These are phyloP conservation scores for Paramormyrops hopkinsi DNA, from an alignment of 2,797 vertebrate species.

Conservation along the genomic window DNA sequence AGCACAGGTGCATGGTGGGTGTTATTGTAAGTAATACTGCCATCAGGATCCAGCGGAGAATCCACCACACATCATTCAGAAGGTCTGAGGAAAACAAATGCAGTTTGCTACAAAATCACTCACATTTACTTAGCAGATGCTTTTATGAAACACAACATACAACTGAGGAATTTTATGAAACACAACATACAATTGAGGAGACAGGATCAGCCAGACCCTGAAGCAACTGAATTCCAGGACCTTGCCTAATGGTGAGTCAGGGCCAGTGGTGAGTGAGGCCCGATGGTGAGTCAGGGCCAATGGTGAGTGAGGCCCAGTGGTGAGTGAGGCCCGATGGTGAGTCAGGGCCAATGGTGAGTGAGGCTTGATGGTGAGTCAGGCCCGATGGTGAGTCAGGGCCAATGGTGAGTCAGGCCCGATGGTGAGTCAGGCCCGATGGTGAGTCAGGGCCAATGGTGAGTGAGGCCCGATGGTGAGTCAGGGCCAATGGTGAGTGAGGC, in stretches of 20 bases:
- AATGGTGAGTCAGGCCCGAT: no score
- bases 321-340: background rate
- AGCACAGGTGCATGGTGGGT: slow-evolving; percentile 18
- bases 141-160: background rate
- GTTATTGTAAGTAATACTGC: slow-evolving; percentile 29
- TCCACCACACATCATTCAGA: slow-evolving; percentile 31
- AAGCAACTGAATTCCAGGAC: background rate
- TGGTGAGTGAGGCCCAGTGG: no score
- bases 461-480: no score
- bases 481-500: no score
- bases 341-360: no score
- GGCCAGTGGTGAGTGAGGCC: no score
- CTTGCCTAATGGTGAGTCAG: background rate
- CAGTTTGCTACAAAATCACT: background rate
- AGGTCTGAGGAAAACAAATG: background rate
- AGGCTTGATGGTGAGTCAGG: no score
- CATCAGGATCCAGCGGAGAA: slow-evolving; percentile 44
- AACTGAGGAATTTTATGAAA: no score
- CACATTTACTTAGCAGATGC: background rate
- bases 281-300: no score
- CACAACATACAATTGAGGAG: background rate
- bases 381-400: no score
- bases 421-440: no score
- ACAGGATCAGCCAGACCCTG: background rate
- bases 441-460: no score